Base-by-base conservation (phyloP, 2,888 invertebrate genomes). In the Slavum lentiscoides region DNA sequence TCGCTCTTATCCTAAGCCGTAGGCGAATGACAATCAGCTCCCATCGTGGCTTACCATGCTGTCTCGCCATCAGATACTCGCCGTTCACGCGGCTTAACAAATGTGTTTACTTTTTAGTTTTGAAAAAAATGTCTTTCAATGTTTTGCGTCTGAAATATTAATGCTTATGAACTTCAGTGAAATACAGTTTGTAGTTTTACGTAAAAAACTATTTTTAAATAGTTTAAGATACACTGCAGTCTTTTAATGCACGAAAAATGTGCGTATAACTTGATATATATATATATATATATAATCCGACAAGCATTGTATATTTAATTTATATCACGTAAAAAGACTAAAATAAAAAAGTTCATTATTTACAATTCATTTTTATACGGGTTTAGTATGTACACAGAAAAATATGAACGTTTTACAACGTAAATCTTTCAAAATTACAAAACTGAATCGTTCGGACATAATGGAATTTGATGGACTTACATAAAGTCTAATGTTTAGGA, bases 381-480 rank as follows among this genome's bases (percentile, higher is more conserved):
- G 21, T 66, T 64, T 64, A 74, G 43, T 59, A 30, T 30, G 19
- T 58, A 72, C 39, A 58, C 58, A 58, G 39, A 67, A 43, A 75
- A 67, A 55, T n/a, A 74, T 66, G 39, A 55, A 67, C 67, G 58
- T 67, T 67, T 75, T 67, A 59, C 19, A 67, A 67, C 67, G 43
- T 75, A 67, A 75, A 75, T 75, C 75, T 67, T 75, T 58, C n/a
- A 21, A 37, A 66, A 74, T 74, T 58, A n/a, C 75, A 43, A 77
- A 53, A 62, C 64, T 70, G 69, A 77, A 69, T 77, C 53, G 62
- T 69, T 69, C 37, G 70, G 70, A 80, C 69, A 64, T 80, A 70
- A 70, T 70, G 53, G 59, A 70, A 80, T 80, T 80, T 80, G 70
- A 70, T 70, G 64, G 69, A 80, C 77, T 62, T 49, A 64, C 64